These are phyloP conservation scores for Cataglyphis cursor DNA, from an alignment of 2,888 invertebrate genomes.

Conservation along the genomic window DNA sequence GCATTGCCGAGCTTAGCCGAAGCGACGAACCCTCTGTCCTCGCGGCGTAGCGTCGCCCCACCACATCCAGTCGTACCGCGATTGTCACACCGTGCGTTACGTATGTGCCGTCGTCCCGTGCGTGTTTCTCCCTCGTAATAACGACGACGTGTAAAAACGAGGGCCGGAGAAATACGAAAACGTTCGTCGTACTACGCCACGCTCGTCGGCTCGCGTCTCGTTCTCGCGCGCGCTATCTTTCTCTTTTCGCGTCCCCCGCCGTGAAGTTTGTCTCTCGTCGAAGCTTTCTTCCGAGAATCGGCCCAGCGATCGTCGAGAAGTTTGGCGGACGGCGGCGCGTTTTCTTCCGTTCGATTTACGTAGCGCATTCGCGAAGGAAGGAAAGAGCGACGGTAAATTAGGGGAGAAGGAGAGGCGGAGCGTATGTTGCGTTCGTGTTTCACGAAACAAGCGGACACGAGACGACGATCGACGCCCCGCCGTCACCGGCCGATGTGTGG, in stretches of 20 bases:
- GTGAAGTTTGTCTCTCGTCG: conserved; percentile 10
- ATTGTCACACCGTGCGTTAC: conserved; percentile 82
- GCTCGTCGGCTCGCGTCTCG: not conserved
- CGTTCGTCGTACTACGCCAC: not conserved
- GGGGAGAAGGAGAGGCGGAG: not conserved
- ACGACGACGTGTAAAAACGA: conserved; percentile 22
- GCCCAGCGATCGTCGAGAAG: conserved; percentile 15
- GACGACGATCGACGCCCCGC: conserved; percentile 26
- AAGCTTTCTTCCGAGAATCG: not conserved
- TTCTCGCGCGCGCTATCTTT: not conserved
- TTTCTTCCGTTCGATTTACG: not conserved
- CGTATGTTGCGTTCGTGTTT: not conserved
- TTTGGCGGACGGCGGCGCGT: conserved; percentile 38
- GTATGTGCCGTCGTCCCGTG: conserved; percentile 69
- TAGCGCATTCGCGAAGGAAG: conserved; percentile 6
- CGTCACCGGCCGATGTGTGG: conserved; percentile 38
- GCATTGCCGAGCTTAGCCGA: conserved; percentile 75
- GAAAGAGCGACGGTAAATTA: conserved; percentile 16
- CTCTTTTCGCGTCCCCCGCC: not conserved
- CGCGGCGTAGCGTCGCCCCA: conserved; percentile 76
- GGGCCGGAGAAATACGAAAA: conserved; percentile 22
- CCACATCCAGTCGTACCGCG: conserved; percentile 85
- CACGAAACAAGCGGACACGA: not conserved
- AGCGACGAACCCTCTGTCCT: conserved; percentile 76
- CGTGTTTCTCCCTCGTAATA: conserved; percentile 65